A percentile compares a stretch with the other conserved stretches of the same genome.
Conservation (phyloP, 2,888 invertebrate genomes). For the Ennomos fuscantarius region DNA sequence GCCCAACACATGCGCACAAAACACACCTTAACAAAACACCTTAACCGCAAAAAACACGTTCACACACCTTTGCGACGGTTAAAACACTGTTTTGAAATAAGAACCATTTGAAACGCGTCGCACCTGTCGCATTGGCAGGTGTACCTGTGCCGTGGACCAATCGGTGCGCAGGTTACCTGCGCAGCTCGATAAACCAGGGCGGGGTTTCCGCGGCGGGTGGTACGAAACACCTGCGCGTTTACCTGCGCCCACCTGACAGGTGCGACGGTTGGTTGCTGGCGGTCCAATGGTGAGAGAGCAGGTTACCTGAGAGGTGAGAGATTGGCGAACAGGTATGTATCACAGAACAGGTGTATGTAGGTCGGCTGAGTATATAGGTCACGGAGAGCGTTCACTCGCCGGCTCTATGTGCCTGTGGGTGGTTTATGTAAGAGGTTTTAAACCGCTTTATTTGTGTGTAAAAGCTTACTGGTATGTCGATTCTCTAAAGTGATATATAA, state of each 20-base stretch:
- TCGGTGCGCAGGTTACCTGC: conserved; percentile 82
- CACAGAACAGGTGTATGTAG: conserved; percentile 56
- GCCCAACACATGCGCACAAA: conserved; percentile 81
- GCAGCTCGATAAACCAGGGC: conserved; percentile 81
- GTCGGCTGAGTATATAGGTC: conserved; percentile 46
- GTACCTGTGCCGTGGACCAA: conserved; percentile 73
- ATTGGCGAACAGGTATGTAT: conserved; percentile 28
- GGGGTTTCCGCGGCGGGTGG: conserved; percentile 16
- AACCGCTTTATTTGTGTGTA: background rate
- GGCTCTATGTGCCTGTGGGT: conserved; percentile 3
- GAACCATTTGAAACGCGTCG: conserved; percentile 28
- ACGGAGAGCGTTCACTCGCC: conserved; percentile 33
- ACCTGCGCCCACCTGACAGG: conserved; percentile 71
- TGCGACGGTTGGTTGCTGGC: conserved; percentile 60
- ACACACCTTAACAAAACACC: conserved; percentile 49
- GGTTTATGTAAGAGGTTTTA: conserved; percentile 4
- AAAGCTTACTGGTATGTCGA: background rate
- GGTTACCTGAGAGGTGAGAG: conserved; percentile 50
- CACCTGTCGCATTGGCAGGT: conserved; percentile 66
- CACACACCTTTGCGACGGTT: conserved; percentile 40
- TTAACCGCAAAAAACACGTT: conserved; percentile 43
- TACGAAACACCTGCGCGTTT: conserved; percentile 51
- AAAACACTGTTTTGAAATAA: conserved; percentile 46
- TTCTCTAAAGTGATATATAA: too few species aligned
- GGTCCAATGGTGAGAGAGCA: conserved; percentile 52